A percentile compares a stretch with the other conserved stretches of the same genome.
These are phyloP conservation scores for Chiroxiphia lanceolata DNA, from an alignment of 2,797 vertebrate species.

Conservation along the genomic window DNA sequence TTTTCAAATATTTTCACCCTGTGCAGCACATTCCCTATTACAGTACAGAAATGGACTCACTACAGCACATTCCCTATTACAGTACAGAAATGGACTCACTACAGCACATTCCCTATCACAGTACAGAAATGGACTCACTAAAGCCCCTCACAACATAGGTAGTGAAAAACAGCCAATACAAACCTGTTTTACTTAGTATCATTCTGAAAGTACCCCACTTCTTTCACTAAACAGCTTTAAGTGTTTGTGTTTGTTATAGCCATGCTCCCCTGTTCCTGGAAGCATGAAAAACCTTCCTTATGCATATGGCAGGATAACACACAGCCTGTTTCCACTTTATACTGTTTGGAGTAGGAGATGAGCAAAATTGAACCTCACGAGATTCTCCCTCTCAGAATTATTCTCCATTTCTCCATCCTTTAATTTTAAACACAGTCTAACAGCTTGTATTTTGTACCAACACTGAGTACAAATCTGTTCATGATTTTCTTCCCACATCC, in stretches of 20 bases:
- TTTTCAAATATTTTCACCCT: neutral
- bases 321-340: neutral
- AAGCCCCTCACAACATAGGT: neutral
- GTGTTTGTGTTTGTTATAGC: neutral
- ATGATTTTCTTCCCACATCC: slow-evolving; percentile 12
- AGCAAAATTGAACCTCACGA: slow-evolving; percentile 4
- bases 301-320: neutral
- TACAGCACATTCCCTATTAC: neutral
- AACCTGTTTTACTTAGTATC: neutral
- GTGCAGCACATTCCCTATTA: neutral
- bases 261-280: neutral
- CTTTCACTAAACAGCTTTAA: neutral
- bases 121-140: neutral
- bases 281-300: neutral
- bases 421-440: slow-evolving; percentile 45
- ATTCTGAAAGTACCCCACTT: neutral
- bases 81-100: neutral
- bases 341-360: neutral
- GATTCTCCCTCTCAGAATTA: neutral
- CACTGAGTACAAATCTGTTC: slow-evolving; percentile 23
- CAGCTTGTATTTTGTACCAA: slow-evolving; percentile 57
- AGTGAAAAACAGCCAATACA: neutral
- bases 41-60: no score
- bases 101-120: neutral
- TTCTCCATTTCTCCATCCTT: neutral